These are phyloP conservation scores for Ara ararauna DNA, from an alignment of 2,797 vertebrate species.

Conservation along the genomic window DNA sequence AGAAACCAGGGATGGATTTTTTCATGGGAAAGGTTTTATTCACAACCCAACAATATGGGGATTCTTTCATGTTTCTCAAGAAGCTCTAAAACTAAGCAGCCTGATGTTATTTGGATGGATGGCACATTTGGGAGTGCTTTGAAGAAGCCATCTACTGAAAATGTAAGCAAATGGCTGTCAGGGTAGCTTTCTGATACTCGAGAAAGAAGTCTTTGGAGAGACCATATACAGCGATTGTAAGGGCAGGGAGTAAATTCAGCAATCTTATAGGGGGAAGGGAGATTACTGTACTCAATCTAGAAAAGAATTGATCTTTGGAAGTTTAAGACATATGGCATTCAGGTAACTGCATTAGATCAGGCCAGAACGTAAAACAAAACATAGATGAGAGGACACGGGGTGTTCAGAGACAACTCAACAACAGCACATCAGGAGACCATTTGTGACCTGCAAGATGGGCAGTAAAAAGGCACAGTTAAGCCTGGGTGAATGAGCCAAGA, in stretches of 20 bases:
- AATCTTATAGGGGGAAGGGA: neutral
- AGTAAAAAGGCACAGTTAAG: neutral
- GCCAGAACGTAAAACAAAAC: neutral
- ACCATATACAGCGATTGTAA: neutral
- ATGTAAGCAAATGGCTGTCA: neutral
- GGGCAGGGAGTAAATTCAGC: neutral
- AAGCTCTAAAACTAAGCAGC: neutral
- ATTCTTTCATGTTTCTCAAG: neutral
- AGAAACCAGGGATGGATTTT: neutral
- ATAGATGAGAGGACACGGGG: rapidly evolving
- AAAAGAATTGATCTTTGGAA: neutral
- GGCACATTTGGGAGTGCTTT: neutral
- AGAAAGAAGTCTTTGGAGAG: neutral
- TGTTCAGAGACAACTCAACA: neutral
- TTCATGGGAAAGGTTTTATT: neutral
- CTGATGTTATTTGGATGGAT: neutral
- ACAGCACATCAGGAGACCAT: neutral
- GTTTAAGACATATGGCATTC: neutral
- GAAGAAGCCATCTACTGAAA: neutral
- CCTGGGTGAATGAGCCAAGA: neutral
- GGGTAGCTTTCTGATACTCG: neutral
- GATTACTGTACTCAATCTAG: neutral
- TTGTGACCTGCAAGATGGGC: neutral
- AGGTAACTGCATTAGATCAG: neutral
- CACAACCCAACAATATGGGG: neutral